Conservation (phyloP, 1,140 invertebrate genomes). For the Nymphalis io region DNA sequence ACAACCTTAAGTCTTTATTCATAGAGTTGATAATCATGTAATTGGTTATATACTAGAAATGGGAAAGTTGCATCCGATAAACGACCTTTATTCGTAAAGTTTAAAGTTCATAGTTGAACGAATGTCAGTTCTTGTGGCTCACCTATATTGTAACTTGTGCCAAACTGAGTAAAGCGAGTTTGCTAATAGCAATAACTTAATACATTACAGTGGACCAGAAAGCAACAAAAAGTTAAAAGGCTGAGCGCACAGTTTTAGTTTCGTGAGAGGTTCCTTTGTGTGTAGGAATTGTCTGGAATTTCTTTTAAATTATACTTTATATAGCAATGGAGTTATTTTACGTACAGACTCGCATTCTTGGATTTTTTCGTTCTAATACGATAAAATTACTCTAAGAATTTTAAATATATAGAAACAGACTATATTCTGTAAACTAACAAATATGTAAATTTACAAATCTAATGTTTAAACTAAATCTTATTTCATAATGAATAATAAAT, state of each 20-base stretch:
- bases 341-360: no score
- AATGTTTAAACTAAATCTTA: no score
- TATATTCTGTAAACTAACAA: no score
- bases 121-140: slow-evolving; percentile 17
- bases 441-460: no score
- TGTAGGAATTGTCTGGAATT: slow-evolving; percentile 32
- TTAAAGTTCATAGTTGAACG: slow-evolving; percentile 30
- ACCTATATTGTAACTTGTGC: slow-evolving; percentile 38
- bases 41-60: slow-evolving; percentile 9
- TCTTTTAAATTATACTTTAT: slow-evolving; percentile 25
- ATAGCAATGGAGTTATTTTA: background rate
- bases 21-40: slow-evolving; percentile 34
- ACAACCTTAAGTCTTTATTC: slow-evolving; percentile 25
- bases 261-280: slow-evolving; percentile 29
- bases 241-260: slow-evolving; percentile 34
- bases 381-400: no score
- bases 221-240: slow-evolving; percentile 43
- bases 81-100: slow-evolving; percentile 22
- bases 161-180: slow-evolving; percentile 44
- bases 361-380: no score
- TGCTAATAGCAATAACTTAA: slow-evolving; percentile 48
- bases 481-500: no score
- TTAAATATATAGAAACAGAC: no score
- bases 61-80: slow-evolving; percentile 17
- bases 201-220: slow-evolving; percentile 44